Base-by-base conservation (phyloP, 1,140 invertebrate genomes). In the Pseudachorutes palmiensis region DNA sequence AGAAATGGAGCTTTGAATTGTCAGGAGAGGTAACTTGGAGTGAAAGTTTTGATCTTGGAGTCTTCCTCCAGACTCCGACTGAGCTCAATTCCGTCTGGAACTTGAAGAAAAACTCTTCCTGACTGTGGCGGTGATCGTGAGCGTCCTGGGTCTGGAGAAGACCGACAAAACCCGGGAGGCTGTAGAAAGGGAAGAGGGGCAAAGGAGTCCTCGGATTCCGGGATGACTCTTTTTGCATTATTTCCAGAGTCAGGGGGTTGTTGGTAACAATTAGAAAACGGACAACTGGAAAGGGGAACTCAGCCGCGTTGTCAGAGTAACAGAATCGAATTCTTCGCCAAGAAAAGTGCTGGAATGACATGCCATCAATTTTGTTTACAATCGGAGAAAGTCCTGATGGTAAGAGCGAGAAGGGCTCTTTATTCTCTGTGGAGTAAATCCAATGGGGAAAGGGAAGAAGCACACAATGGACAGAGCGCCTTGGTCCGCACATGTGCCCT, bases 1-100 rank as follows among this genome's bases (percentile, higher is more conserved):
- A 45, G 36, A 22, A 55, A 55, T 19, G 51, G 24, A 55, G 36
- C 36, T 55, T 9, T 9, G 24, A 26, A 55, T 19, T 14, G 51
- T 12, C 9, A 55, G 24, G 24, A 55, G 12, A 55, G n/a, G n/a
- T n/a, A 24, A 55, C 3, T 3, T 5, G 51, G 24, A 55, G 51
- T 26, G 51, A 5, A 16, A 55, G 51, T 16, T 9, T 45, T 45
- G 36, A 45, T 45, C 9, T 19, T 45, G 36, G 14, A 61, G 12
- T 19, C 61, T 62, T 28, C n/a, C 32, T 12, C 22, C 61, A 29
- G 59, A 61, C 59, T 55, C 51, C 51, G 24, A 24, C 59, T 14
- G 31, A 29, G 28, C 9, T 29, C 5, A 9, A 24, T 3, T 33
- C 31, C 59, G 24, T 12, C 51, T 22, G n/a, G 51, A 57, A 22